phyloP scores from a whole-genome alignment of 2,888 invertebrate genomes.

The Tipula confusa region DNA sequence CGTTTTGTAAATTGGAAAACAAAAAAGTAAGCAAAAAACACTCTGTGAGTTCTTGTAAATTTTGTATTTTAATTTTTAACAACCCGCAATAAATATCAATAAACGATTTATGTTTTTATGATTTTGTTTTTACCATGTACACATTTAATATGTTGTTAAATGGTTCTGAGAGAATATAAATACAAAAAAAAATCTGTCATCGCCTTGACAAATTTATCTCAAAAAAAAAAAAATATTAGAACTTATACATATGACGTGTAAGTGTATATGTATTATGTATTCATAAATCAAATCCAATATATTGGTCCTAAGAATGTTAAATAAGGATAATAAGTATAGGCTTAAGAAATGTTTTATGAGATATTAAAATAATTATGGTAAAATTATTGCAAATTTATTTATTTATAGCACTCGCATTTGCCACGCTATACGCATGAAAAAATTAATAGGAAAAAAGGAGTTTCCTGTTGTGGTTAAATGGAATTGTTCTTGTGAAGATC shows the following conservation, averaged over 20 bases:
- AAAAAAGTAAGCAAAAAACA: neutral
- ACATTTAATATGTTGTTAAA: conserved; percentile 7
- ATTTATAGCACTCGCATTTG: neutral
- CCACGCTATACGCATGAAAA: neutral
- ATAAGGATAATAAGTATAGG: no score
- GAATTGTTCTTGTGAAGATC: neutral
- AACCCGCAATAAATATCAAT: conserved; percentile 25
- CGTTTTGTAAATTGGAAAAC: neutral
- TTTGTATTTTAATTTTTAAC: conserved; percentile 6
- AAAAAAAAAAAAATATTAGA: neutral
- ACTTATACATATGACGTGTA: neutral
- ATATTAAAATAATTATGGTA: neutral
- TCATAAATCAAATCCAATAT: conserved; percentile 3
- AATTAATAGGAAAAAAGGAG: neutral
- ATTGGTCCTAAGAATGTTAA: neutral
- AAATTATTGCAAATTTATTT: neutral
- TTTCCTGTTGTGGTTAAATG: neutral
- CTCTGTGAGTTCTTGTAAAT: neutral
- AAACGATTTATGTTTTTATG: conserved; percentile 25
- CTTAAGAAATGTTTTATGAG: neutral
- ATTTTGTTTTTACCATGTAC: neutral
- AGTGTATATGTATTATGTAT: no score
- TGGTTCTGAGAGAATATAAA: neutral
- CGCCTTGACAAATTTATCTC: conserved; percentile 3
- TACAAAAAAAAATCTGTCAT: neutral